phyloP scores from a whole-genome alignment of 2,888 invertebrate species.

The Drosophila mimetica region DNA sequence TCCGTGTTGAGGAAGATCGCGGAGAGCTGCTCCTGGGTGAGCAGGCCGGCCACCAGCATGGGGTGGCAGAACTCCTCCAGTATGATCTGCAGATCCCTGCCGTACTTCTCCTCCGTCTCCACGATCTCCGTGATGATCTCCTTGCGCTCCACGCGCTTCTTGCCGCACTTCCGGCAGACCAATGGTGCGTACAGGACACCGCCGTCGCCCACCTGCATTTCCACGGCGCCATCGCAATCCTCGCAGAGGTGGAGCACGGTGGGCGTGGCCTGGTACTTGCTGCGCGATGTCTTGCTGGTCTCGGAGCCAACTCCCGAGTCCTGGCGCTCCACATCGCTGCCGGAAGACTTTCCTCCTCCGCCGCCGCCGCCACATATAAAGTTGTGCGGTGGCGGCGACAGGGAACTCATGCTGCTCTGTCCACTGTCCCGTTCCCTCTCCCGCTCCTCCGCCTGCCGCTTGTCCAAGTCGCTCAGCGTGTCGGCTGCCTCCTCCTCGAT shows the following conservation, averaged over 20 bases:
- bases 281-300: conserved; percentile 93
- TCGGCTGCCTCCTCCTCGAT: conserved; percentile 87
- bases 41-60: conserved; percentile 95
- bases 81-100: conserved; percentile 95
- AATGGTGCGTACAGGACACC: conserved; percentile 91
- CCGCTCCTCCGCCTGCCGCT: conserved; percentile 85
- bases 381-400: conserved; percentile 81
- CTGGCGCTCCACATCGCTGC: conserved; percentile 93
- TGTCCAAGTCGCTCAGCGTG: conserved; percentile 86
- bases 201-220: conserved; percentile 89
- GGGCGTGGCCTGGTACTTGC: conserved; percentile 87
- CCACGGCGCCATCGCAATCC: conserved; percentile 93
- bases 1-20: conserved; percentile 97
- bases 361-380: conserved; percentile 61
- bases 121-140: conserved; percentile 98
- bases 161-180: conserved; percentile 94
- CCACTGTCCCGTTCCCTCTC: conserved; percentile 31
- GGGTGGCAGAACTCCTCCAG: conserved; percentile 96
- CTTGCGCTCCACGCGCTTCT: conserved; percentile 94
- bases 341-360: conserved; percentile 53
- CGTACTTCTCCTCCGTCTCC: conserved; percentile 98
- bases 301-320: conserved; percentile 97
- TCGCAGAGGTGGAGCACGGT: conserved; percentile 89
- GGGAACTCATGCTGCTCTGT: conserved; percentile 86
- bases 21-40: conserved; percentile 95